Conservation (phyloP, 2,797 vertebrate genomes). For the Apogon talboti region DNA sequence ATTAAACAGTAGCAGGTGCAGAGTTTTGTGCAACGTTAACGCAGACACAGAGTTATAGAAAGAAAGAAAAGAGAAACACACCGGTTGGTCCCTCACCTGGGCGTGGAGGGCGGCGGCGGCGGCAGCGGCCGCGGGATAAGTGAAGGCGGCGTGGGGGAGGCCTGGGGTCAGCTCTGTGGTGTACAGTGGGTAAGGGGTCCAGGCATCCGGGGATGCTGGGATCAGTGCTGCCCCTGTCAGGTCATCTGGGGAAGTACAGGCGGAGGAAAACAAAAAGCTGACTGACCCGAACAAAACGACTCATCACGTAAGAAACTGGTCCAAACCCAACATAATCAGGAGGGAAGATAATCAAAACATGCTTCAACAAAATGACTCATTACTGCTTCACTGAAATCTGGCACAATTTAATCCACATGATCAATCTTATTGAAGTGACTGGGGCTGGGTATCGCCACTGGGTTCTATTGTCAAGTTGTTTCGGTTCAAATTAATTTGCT, state of each 20-base stretch:
- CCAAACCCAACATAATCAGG: neutral
- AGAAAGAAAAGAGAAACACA: conserved; percentile 56
- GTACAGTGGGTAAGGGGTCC: conserved; percentile 97
- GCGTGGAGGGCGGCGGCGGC: conserved; percentile 94
- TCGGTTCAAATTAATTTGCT: too few species aligned
- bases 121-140: conserved; percentile 92
- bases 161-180: conserved; percentile 95
- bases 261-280: conserved; percentile 45
- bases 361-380: neutral
- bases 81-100: conserved; percentile 90
- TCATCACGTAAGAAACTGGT: neutral
- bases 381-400: neutral
- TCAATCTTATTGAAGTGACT: neutral
- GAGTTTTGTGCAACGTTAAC: neutral
- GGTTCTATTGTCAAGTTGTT: too few species aligned
- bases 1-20: neutral
- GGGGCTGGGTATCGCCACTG: too few species aligned
- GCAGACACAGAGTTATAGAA: neutral
- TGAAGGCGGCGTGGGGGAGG: conserved; percentile 95
- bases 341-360: conserved; percentile 1
- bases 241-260: conserved; percentile 87
- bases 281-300: conserved; percentile 26
- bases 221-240: conserved; percentile 96
- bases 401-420: neutral
- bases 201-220: conserved; percentile 94